phyloP scores from a whole-genome alignment of 2,888 invertebrate species.

The Pandemis heparana region DNA sequence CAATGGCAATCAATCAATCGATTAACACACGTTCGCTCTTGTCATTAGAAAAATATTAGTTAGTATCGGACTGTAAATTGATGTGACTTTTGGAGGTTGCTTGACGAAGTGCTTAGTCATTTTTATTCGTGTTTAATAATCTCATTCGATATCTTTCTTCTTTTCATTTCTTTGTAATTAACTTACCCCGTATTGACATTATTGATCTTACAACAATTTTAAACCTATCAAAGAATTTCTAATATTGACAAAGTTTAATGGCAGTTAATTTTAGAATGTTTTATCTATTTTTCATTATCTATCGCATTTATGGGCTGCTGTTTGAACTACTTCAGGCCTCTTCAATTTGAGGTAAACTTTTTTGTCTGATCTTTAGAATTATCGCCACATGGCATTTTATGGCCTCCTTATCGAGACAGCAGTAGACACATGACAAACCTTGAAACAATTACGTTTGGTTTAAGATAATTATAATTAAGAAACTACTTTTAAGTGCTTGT shows the following conservation, averaged over 20 bases:
- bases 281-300: not conserved
- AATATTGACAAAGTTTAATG: not conserved
- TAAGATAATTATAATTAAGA: no score
- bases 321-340: slow-evolving; percentile 18
- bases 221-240: no score
- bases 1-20: no score
- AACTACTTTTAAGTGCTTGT: no score
- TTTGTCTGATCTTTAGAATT: slow-evolving; percentile 6
- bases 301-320: slow-evolving; percentile 11
- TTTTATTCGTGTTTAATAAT: no score
- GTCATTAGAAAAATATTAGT: not conserved
- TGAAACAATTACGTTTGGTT: not conserved
- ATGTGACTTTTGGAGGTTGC: no score
- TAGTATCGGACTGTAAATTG: not conserved
- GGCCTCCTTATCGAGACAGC: slow-evolving; percentile 7
- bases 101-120: no score
- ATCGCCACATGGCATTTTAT: slow-evolving; percentile 17
- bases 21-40: no score
- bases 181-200: no score
- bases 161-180: no score
- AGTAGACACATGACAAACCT: slow-evolving; percentile 10
- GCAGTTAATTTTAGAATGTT: not conserved
- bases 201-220: no score
- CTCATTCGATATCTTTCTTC: no score
- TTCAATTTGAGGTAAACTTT: slow-evolving; percentile 10